A percentile compares a stretch with the other conserved stretches of the same genome.
These are phyloP conservation scores for Enhydra lutris DNA, from an alignment of 2,113 vertebrate genomes.

Conservation along the genomic window DNA sequence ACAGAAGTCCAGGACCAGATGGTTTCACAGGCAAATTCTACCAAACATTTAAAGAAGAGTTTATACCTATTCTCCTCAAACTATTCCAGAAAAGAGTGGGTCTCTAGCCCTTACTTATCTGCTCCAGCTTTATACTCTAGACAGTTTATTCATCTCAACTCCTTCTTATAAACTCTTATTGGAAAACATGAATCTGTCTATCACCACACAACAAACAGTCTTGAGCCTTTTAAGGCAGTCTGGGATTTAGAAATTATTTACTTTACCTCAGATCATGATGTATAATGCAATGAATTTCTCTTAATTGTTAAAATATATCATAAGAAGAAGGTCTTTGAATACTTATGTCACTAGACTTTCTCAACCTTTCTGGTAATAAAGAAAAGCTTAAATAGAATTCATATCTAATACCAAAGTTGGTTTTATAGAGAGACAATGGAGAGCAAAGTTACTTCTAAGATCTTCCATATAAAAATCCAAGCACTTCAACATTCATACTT, in stretches of 20 bases:
- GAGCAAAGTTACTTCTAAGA: constrained; percentile 79
- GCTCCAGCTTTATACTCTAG: not conserved
- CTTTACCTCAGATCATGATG: not conserved
- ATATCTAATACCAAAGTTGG: not conserved
- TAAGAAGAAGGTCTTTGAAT: constrained; percentile 13
- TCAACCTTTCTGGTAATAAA: not conserved
- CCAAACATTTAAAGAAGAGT: not conserved
- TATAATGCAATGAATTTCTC: constrained; percentile 21
- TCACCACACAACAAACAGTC: constrained; percentile 29
- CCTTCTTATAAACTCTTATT: not conserved
- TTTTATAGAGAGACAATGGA: constrained; percentile 66
- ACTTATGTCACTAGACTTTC: not conserved
- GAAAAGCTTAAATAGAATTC: constrained; percentile 34
- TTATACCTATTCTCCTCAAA: not conserved
- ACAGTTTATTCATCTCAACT: constrained; percentile 18
- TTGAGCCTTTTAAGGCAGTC: constrained; percentile 51
- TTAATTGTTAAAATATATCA: not conserved
- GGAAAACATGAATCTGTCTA: not conserved
- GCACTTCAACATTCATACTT: constrained; percentile 81
- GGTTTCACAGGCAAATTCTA: not conserved
- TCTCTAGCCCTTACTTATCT: not conserved
- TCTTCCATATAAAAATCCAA: constrained; percentile 84
- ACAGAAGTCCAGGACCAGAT: not conserved
- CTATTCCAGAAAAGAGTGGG: not conserved
- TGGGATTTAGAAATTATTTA: constrained; percentile 40